Evolutionary conservation across 2,888 invertebrate genomes (phyloP), one percentile per base, ranked within the genome.

Genomic region (Dromius quadrimaculatus): DNA sequence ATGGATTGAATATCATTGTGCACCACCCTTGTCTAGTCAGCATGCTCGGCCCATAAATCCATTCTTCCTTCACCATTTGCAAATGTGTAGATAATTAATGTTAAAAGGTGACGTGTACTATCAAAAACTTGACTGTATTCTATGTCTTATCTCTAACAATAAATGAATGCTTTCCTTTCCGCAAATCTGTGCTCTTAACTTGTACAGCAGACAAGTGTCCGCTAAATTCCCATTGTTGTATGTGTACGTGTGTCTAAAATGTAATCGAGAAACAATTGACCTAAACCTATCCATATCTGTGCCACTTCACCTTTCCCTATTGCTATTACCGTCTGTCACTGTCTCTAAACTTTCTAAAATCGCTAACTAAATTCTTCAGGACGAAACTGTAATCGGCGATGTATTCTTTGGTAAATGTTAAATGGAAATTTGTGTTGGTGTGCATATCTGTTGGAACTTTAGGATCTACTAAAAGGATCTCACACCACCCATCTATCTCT

Each of bases 21-120:
- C 65, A 65, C 65, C 19, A 20, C 20, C 62, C 41, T 20, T 36
- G 20, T 62, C 43, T 62, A 62, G 47, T 20, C 20, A 34, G 59
- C 59, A 59, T 59, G 59, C 32, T 36, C 64, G 13, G 8, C 34
- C 32, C 64, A 17, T 47, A 47, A 5, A n/a, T 64, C 64, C 20
- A 43, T 68, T 34, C 43, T 45, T 19, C 45, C 68, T 28, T 23
- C 43, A 43, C 59, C 17, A 20, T 34, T 73, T 45, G 71, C 74
- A 74, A 76, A 77, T 77, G 77, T 78, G 74, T 74, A 59, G 59
- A 59, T 66, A 19, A 68, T 59, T 59, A 59, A 41, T 59, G 43
- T 43, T 43, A 50, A 43, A 85, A 87, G 89, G 88, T 89, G 89
- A 88, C 88, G 78, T 79, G 88, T 89, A 89, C 89, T 89, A 89